These are phyloP conservation scores for Peromyscus eremicus DNA, from an alignment of 2,797 vertebrate genomes.

Conservation along the genomic window DNA sequence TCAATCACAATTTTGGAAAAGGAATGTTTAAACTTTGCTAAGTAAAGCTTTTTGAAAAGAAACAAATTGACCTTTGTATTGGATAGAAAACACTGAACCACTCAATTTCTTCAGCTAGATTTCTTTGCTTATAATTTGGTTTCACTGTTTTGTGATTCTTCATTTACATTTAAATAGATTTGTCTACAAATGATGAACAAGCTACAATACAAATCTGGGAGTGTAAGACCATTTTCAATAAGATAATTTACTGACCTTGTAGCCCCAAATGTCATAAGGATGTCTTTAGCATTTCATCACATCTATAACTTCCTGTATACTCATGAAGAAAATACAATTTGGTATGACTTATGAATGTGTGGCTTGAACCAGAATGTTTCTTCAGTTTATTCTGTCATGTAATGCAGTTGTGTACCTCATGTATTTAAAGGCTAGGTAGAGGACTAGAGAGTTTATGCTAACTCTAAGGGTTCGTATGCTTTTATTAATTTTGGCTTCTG, in stretches of 20 bases:
- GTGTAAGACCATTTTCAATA: constrained; percentile 9
- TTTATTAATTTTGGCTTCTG: constrained; percentile 60
- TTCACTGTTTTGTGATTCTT: constrained; percentile 64
- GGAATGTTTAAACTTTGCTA: constrained; percentile 58
- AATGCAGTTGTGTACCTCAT: constrained; percentile 48
- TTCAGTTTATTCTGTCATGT: constrained; percentile 51
- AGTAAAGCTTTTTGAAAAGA: neutral
- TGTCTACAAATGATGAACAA: constrained; percentile 70
- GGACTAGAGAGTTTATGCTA: neutral
- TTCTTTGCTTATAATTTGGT: constrained; percentile 73
- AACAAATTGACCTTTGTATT: constrained; percentile 47
- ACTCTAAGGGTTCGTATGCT: constrained; percentile 19
- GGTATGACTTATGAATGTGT: constrained; percentile 55
- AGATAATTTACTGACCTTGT: constrained; percentile 69
- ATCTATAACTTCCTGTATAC: constrained; percentile 5
- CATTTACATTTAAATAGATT: constrained; percentile 83
- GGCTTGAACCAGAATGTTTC: constrained; percentile 50
- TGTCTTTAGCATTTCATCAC: constrained; percentile 60
- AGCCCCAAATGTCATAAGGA: constrained; percentile 60
- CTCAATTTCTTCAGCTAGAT: constrained; percentile 70
- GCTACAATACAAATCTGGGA: constrained; percentile 56
- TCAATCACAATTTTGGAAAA: constrained; percentile 67
- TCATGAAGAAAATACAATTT: constrained; percentile 56
- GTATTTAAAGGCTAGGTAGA: constrained; percentile 1
- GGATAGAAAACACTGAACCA: constrained; percentile 73